Evolutionary conservation across 2,888 invertebrate species (phyloP).

Genomic region (Drosophila quasianomalipes): DNA sequence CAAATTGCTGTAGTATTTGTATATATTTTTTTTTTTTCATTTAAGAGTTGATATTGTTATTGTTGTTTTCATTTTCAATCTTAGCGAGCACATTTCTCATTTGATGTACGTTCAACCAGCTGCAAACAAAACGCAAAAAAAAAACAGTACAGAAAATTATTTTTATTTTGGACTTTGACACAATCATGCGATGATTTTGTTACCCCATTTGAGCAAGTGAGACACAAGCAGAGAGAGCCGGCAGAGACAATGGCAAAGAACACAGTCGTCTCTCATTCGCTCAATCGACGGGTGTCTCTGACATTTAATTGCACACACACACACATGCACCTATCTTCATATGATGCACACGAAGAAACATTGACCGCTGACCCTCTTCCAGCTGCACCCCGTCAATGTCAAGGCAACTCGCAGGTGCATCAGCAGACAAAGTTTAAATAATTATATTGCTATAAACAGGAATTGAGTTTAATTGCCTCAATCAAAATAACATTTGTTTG

Average conservation of each 20-base stretch:
- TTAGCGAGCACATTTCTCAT: conserved; percentile 56
- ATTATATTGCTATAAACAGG: conserved; percentile 1
- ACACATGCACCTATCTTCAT: not conserved
- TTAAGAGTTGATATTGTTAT: conserved; percentile 23
- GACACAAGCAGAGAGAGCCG: conserved; percentile 16
- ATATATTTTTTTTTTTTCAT: not conserved
- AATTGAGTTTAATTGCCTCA: conserved; percentile 7
- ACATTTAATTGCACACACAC: conserved; percentile 22
- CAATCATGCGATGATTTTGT: conserved; percentile 80
- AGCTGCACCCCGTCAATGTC: conserved; percentile 30
- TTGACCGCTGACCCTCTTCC: conserved; percentile 6
- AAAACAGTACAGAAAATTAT: conserved; percentile 50
- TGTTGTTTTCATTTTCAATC: conserved; percentile 54
- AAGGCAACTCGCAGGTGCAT: conserved; percentile 26
- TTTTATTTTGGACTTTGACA: conserved; percentile 81
- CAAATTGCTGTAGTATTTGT: conserved; percentile 40
- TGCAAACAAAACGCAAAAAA: conserved; percentile 41
- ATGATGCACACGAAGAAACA: not conserved
- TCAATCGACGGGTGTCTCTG: conserved; percentile 19
- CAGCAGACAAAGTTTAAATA: conserved; percentile 34
- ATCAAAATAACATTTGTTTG: conserved; percentile 10
- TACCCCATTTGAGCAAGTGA: conserved; percentile 61
- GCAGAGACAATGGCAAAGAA: conserved; percentile 30
- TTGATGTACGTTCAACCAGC: conserved; percentile 43
- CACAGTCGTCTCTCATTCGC: conserved; percentile 20